Evolutionary conservation across 1,140 invertebrate species (phyloP), one percentile per base, ranked within the genome.

Genomic region (Trachelipus rathkii): DNA sequence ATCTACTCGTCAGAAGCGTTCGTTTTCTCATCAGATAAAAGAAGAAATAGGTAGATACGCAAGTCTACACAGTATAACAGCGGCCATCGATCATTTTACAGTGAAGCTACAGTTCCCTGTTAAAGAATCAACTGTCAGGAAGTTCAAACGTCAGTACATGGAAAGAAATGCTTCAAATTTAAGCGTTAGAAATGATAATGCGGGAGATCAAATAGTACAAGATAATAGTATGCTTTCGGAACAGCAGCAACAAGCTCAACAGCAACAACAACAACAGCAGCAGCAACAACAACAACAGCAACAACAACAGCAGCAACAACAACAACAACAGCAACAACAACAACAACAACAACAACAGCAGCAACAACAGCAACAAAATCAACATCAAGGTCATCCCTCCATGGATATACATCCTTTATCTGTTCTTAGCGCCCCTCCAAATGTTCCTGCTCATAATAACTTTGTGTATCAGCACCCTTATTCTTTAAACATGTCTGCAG

Each of bases 21-120:
- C 75, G n/a, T 83, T 81, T 66, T 82, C 78, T n/a, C 50, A 75
- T 11, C 79, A 83, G 73, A 80, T 84, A 67, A 84, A 84, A 74
- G 82, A 84, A 72, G 83, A 84, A 70, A 84, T 85, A 74, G 84
- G 84, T 2, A 73, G 79, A 15, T 83, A 83, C 79, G 84, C 84
- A 10, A 78, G 77, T 75, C 76, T 82, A 19, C 79, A 81, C 80
- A 82, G 82, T 21, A 79, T 84, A 60, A 75, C 66, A 23, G 78
- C 81, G 3, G 82, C 84, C 15, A 79, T 85, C 24, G 78, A 83
- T 19, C 81, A 83, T 81, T 85, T 82, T 72, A 75, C 81, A 8
- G 81, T 83, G 71, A 84, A 84, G 72, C 77, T 84, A 10, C 81
- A 83, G 43, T 82, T 83, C 66, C n/a, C 78, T 24, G 73, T 84